Evolutionary conservation across 2,797 vertebrate species (phyloP).

Genomic region (Pseudochaenichthys georgianus): DNA sequence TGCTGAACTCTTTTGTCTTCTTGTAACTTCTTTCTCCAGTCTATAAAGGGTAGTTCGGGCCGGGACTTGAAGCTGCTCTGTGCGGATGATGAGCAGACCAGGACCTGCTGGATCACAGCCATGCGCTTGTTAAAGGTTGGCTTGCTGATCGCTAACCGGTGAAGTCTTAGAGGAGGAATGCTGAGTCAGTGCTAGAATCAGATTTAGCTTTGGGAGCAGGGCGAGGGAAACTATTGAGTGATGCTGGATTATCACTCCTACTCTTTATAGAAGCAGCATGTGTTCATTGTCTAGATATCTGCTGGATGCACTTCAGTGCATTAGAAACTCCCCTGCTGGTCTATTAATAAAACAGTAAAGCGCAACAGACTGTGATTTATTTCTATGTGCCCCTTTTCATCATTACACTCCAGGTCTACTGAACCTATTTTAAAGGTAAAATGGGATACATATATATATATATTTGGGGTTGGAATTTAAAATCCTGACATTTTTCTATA

Average conservation of each 20-base stretch:
- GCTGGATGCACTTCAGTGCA: slow-evolving; percentile 49
- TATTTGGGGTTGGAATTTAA: slow-evolving; percentile 22
- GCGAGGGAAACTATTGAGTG: slow-evolving; percentile 63
- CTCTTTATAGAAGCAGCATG: slow-evolving; percentile 63
- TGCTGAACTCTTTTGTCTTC: slow-evolving; percentile 36
- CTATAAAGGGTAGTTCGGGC: slow-evolving; percentile 90
- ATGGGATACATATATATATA: background rate
- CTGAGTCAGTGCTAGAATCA: slow-evolving; percentile 69
- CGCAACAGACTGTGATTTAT: slow-evolving; percentile 11
- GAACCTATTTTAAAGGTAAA: slow-evolving; percentile 8
- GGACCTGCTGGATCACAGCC: slow-evolving; percentile 97
- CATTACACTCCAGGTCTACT: background rate
- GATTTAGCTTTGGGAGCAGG: slow-evolving; percentile 66
- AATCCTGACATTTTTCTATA: slow-evolving; percentile 27
- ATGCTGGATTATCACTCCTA: slow-evolving; percentile 63
- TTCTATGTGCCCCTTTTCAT: slow-evolving; percentile 15
- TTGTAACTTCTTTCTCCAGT: slow-evolving; percentile 83
- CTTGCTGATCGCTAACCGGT: slow-evolving; percentile 59
- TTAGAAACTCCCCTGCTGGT: slow-evolving; percentile 40
- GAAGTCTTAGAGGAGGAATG: slow-evolving; percentile 60
- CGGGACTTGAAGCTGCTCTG: slow-evolving; percentile 97
- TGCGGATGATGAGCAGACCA: slow-evolving; percentile 95
- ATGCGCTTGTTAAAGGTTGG: slow-evolving; percentile 97
- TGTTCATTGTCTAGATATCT: slow-evolving; percentile 67
- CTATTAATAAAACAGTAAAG: slow-evolving; percentile 47